These are phyloP conservation scores for Neodiprion virginianus DNA, from an alignment of 1,140 invertebrate species.

Conservation along the genomic window DNA sequence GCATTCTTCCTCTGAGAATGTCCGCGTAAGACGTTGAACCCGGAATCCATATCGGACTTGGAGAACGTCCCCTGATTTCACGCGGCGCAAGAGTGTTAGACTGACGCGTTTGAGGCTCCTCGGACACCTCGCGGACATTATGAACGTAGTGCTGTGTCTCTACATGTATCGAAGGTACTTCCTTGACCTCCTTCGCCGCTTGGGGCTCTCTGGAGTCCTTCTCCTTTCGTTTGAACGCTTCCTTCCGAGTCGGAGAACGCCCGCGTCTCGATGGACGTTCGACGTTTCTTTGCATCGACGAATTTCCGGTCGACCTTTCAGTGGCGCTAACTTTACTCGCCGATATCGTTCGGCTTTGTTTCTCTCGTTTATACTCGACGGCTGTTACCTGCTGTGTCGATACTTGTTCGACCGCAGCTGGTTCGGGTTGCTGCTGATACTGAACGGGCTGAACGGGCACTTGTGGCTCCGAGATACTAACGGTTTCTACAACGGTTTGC, in stretches of 20 bases:
- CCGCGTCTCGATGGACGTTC: slow-evolving; percentile 32
- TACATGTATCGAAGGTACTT: slow-evolving; percentile 27
- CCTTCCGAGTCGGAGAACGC: slow-evolving; percentile 46
- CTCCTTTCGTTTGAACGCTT: slow-evolving; percentile 12
- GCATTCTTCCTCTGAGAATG: slow-evolving; percentile 69
- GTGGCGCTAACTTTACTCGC: slow-evolving; percentile 17
- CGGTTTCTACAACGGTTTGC: slow-evolving; percentile 9
- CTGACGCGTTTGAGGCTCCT: not conserved
- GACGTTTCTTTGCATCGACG: slow-evolving; percentile 8
- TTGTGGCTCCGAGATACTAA: slow-evolving; percentile 13
- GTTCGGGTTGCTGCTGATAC: not conserved
- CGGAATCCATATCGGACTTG: slow-evolving; percentile 75
- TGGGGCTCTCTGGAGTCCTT: slow-evolving; percentile 20
- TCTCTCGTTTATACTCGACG: slow-evolving; percentile 37
- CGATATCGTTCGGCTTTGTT: slow-evolving; percentile 15
- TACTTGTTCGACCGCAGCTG: slow-evolving; percentile 43
- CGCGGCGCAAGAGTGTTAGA: slow-evolving; percentile 30
- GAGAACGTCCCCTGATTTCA: slow-evolving; percentile 63
- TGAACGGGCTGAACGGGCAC: slow-evolving; percentile 14
- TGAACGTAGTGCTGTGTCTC: slow-evolving; percentile 7
- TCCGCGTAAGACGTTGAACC: slow-evolving; percentile 80
- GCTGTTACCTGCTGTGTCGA: not conserved
- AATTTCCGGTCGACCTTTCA: slow-evolving; percentile 14
- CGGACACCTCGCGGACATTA: not conserved
- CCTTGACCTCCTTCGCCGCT: slow-evolving; percentile 6